Percentiles rank a stretch among this genome's conserved stretches.
Conservation (phyloP, 2,113 vertebrate genomes). For the Ameiurus melas region DNA sequence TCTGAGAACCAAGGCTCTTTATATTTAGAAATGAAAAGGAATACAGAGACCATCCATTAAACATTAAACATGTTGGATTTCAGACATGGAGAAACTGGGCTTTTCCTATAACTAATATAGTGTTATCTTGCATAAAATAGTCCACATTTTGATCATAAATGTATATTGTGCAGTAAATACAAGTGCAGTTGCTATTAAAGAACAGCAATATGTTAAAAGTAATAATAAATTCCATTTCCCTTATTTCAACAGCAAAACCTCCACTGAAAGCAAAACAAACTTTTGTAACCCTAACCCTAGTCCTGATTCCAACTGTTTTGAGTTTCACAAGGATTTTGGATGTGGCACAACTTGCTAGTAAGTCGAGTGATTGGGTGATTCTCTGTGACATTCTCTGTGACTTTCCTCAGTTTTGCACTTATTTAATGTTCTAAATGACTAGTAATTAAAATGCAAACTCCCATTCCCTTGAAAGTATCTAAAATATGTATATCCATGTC, state of each 20-base stretch:
- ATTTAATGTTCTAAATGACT: neutral
- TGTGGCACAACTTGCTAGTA: neutral
- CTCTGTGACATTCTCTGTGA: neutral
- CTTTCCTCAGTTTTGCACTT: neutral
- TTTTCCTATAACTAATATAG: neutral
- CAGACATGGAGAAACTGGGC: neutral
- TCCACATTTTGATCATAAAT: neutral
- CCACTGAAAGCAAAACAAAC: constrained; percentile 17
- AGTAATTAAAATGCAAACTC: neutral
- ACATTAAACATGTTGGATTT: neutral
- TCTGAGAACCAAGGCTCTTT: neutral
- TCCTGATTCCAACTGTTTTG: constrained; percentile 3
- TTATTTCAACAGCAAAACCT: neutral
- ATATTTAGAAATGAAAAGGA: neutral
- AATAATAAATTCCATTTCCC: neutral
- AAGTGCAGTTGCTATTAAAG: neutral
- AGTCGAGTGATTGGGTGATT: neutral
- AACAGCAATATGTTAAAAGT: neutral
- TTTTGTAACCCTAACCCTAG: constrained; percentile 10
- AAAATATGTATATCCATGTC: neutral
- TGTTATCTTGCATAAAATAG: neutral
- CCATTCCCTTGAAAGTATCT: neutral
- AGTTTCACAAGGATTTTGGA: constrained; percentile 13
- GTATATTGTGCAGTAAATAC: neutral
- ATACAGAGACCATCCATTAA: neutral